phyloP scores from a whole-genome alignment of 2,113 vertebrate species.

The Lates calcarifer region DNA sequence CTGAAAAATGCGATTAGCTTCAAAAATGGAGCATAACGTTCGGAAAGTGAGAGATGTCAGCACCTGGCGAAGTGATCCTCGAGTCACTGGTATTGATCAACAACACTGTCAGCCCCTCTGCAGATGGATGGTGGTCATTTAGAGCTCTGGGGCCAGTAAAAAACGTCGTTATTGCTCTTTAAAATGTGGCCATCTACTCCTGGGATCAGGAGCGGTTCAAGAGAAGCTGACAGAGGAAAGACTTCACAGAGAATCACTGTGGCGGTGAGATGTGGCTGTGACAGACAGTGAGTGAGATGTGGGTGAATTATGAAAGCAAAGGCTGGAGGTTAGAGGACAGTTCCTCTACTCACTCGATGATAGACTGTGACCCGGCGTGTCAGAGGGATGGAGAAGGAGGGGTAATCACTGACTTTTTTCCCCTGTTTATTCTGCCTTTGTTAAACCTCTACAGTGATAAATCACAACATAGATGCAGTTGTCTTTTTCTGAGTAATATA shows the following conservation, averaged over 20 bases:
- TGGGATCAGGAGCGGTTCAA: conserved; percentile 11
- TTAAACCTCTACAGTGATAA: conserved; percentile 23
- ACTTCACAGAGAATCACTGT: conserved; percentile 32
- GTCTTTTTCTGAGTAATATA: conserved; percentile 30
- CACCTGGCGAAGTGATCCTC: conserved; percentile 46
- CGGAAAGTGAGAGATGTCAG: conserved; percentile 62
- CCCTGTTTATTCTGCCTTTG: conserved; percentile 33
- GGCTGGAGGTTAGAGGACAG: conserved; percentile 12
- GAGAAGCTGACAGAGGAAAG: not conserved
- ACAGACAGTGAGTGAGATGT: conserved; percentile 48
- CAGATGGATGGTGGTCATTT: conserved; percentile 66
- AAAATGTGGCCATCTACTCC: conserved; percentile 48
- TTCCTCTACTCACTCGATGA: conserved; percentile 4
- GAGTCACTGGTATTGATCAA: conserved; percentile 69
- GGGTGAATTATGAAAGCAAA: conserved; percentile 44
- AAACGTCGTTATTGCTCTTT: conserved; percentile 57
- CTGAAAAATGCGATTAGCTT: conserved; percentile 62
- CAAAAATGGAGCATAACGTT: conserved; percentile 51
- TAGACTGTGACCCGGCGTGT: conserved; percentile 32
- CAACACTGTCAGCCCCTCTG: conserved; percentile 39
- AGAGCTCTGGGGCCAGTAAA: conserved; percentile 24
- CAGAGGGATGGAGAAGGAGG: conserved; percentile 23
- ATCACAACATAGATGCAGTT: conserved; percentile 33
- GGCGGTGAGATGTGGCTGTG: conserved; percentile 26
- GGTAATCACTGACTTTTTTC: conserved; percentile 17